Percentiles rank a stretch among this genome's conserved stretches.
These are phyloP conservation scores for Drosophila peninsularis DNA, from an alignment of 2,888 invertebrate species.

Conservation along the genomic window DNA sequence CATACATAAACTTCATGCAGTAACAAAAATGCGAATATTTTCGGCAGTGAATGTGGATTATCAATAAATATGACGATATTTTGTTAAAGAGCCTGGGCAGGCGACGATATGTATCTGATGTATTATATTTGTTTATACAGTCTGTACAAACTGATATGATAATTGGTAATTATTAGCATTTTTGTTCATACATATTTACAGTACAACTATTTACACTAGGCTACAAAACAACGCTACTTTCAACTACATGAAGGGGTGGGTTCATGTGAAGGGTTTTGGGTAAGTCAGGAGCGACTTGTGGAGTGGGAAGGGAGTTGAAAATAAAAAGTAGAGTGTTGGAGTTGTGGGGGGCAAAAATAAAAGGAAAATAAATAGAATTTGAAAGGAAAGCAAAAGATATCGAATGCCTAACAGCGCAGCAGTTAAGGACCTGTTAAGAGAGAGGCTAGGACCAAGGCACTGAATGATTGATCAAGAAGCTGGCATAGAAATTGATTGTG, in stretches of 20 bases:
- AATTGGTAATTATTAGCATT: constrained; percentile 72
- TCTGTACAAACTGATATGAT: constrained; percentile 44
- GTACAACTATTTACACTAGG: constrained; percentile 67
- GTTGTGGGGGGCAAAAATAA: background rate
- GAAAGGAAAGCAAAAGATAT: constrained; percentile 44
- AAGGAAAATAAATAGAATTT: constrained; percentile 36
- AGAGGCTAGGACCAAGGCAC: constrained; percentile 34
- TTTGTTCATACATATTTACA: constrained; percentile 71
- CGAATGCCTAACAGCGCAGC: constrained; percentile 71
- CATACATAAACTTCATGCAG: constrained; percentile 49
- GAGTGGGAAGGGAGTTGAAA: constrained; percentile 51
- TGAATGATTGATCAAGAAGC: constrained; percentile 33
- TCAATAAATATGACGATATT: constrained; percentile 29
- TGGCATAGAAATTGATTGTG: constrained; percentile 41
- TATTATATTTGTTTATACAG: constrained; percentile 29
- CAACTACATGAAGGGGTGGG: constrained; percentile 87
- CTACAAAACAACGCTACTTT: constrained; percentile 82
- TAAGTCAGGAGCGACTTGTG: constrained; percentile 87
- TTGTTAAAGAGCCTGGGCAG: constrained; percentile 30
- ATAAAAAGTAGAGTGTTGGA: constrained; percentile 19
- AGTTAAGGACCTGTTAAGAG: constrained; percentile 43
- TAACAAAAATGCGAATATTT: constrained; percentile 79
- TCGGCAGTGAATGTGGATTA: constrained; percentile 41
- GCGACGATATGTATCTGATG: background rate
- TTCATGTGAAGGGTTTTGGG: constrained; percentile 85